A percentile compares a stretch with the other conserved stretches of the same genome.
Conservation (phyloP, 2,888 invertebrate genomes). For the Coelopa pilipes region DNA sequence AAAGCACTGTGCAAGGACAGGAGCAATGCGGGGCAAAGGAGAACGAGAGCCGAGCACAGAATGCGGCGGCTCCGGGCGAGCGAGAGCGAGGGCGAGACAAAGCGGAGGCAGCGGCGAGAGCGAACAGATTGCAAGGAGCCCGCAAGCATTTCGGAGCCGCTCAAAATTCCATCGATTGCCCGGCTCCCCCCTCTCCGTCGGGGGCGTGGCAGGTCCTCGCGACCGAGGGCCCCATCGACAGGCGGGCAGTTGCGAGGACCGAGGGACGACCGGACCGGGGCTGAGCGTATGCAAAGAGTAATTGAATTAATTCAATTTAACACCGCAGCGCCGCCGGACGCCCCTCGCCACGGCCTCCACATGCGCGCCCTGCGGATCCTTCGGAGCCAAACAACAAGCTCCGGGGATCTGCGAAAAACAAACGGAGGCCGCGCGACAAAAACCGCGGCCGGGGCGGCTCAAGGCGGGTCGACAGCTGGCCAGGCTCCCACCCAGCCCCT, state of each 20-base stretch:
- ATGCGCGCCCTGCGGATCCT: neutral
- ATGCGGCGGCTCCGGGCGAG: no score
- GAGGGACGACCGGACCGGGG: slow-evolving; percentile 1
- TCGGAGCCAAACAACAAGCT: no score
- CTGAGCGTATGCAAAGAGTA: slow-evolving; percentile 31
- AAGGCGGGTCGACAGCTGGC: no score
- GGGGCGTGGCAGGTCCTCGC: neutral
- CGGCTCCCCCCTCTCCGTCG: neutral
- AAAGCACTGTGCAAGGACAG: neutral
- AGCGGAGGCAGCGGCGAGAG: neutral
- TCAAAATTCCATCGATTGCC: slow-evolving; percentile 20
- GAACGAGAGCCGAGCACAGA: no score
- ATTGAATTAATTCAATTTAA: slow-evolving; percentile 36
- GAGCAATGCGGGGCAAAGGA: no score
- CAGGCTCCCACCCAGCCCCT: no score
- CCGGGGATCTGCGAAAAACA: no score
- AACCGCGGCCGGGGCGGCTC: no score
- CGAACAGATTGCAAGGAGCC: slow-evolving; percentile 12
- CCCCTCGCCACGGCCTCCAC: neutral
- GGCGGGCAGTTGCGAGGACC: neutral
- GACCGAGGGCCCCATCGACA: neutral
- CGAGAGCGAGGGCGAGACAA: neutral
- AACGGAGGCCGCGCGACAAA: no score
- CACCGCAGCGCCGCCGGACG: neutral
- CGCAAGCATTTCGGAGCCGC: slow-evolving; percentile 27